A percentile compares a stretch with the other conserved stretches of the same genome.
These are phyloP conservation scores for Struthidea cinerea DNA, from an alignment of 2,113 vertebrate genomes.

Conservation along the genomic window DNA sequence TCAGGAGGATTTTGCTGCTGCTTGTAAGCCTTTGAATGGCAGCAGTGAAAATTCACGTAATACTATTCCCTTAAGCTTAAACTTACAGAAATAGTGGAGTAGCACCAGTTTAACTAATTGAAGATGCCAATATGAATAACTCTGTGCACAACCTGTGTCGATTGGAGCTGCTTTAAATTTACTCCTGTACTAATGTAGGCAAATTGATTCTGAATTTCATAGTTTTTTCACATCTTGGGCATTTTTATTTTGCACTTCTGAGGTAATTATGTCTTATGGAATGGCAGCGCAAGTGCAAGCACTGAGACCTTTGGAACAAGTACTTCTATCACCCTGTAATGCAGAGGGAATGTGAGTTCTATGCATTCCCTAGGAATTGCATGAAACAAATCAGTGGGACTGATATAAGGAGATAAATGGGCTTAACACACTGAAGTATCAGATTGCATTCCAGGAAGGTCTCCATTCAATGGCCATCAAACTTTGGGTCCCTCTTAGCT, in stretches of 20 bases:
- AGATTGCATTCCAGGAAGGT: not conserved
- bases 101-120: not conserved
- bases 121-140: not conserved
- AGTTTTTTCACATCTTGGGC: not conserved
- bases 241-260: not conserved
- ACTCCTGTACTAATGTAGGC: not conserved
- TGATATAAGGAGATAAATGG: not conserved
- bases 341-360: not conserved
- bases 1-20: not conserved
- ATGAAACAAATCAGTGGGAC: not conserved
- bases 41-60: not conserved
- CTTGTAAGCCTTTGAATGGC: not conserved
- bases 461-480: not conserved
- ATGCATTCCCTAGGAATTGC: not conserved
- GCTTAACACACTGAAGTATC: not conserved
- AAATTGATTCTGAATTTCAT: not conserved
- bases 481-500: not conserved
- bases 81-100: not conserved
- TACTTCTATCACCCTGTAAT: not conserved
- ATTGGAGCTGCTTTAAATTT: not conserved
- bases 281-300: not conserved
- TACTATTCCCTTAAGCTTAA: not conserved
- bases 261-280: not conserved
- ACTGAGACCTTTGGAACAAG: not conserved
- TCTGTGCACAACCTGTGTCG: rapidly evolving